phyloP scores from a whole-genome alignment of 2,888 invertebrate genomes.

The Autographa gamma region DNA sequence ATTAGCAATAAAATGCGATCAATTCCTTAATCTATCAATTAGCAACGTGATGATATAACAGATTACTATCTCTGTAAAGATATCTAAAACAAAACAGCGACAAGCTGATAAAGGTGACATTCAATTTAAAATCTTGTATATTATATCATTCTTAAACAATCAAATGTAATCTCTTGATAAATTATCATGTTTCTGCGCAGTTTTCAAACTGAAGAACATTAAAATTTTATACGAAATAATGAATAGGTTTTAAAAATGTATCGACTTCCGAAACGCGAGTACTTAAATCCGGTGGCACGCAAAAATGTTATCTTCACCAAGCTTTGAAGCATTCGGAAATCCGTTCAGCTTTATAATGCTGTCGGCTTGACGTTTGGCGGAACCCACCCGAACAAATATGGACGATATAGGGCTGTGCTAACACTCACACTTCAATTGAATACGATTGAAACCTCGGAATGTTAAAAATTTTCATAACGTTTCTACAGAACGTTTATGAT shows the following conservation, averaged over 20 bases:
- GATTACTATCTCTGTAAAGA: neutral
- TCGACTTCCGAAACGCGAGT: conserved; percentile 47
- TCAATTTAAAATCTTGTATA: conserved; percentile 1
- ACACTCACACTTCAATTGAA: neutral
- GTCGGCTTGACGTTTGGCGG: conserved; percentile 65
- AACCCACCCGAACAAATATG: conserved; percentile 64
- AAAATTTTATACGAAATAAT: neutral
- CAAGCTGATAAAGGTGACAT: conserved; percentile 17
- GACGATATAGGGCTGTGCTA: conserved; percentile 62
- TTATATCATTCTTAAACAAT: conserved; percentile 1
- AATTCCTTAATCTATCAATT: neutral
- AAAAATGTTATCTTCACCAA: conserved; percentile 66
- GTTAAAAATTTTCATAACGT: neutral
- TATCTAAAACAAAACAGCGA: neutral
- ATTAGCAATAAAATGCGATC: neutral
- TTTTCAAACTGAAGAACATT: neutral
- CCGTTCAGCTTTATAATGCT: conserved; percentile 73
- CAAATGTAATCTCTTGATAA: conserved; percentile 11
- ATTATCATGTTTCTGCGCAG: neutral
- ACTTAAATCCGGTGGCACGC: conserved; percentile 50
- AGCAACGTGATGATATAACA: conserved; percentile 1
- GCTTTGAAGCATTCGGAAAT: conserved; percentile 75
- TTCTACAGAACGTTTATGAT: neutral
- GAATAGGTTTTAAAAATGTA: conserved; percentile 40
- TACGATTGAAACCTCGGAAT: neutral